Base-by-base conservation (phyloP, 2,888 invertebrate species). In the Himalopsyche anomala region DNA sequence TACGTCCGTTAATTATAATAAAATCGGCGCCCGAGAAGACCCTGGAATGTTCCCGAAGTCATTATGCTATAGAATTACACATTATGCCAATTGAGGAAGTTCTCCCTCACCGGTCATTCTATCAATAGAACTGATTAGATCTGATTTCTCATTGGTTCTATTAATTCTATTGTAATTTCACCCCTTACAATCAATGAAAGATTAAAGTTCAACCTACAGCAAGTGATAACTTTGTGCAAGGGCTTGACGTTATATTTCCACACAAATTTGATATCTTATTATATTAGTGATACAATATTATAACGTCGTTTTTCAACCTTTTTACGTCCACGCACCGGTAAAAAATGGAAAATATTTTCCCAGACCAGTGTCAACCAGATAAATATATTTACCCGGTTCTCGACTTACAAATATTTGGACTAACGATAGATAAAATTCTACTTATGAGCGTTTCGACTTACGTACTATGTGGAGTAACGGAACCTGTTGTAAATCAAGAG, bases 121-220 rank as follows among this genome's bases (percentile, higher is more conserved):
- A n/a, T 62, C 62, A 19, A 62, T 62, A 62, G 62, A 62, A 62
- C 62, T 62, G 62, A 62, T 62, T 62, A 62, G 19, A 62, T 62
- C 62, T 62, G 62, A 62, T 62, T 62, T 19, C 62, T 62, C 62
- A 0, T 62, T 62, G 11, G 62, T 62, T 62, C 62, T 19, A 62
- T 62, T 62, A 19, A 62, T 19, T 62, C 62, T 28, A 62, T 62
- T 62, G 62, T 62, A 62, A 62, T 62, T 11, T 62, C 62, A 19
- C 19, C 28, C n/a, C 6, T 62, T 62, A 62, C 62, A 62, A 62
- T 62, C 62, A 28, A 62, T 62, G 8, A 62, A 8, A 5, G 19
- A 62, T 62, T 62, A 19, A 19, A 62, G 62, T 62, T 62, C 62
- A 62, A 19, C 28, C 1, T 5, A 62, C 62, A 28, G 8, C n/a